Conservation (phyloP, 2,113 vertebrate genomes). For the Amazona vittata region DNA sequence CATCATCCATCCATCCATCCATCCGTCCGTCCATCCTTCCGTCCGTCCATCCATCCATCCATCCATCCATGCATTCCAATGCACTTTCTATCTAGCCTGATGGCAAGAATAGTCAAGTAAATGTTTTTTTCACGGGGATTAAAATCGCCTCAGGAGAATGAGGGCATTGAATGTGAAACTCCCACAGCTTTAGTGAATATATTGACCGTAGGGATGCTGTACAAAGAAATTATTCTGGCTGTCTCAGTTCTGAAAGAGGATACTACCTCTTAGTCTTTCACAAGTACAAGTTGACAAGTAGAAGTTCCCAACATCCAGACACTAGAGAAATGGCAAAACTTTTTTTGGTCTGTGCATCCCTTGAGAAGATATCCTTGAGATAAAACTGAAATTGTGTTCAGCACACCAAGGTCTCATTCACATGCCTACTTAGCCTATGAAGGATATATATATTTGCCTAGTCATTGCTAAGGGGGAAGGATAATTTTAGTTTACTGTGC, state of each 20-base stretch:
- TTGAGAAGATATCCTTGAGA: neutral
- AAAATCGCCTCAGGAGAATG: neutral
- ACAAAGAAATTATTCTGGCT: neutral
- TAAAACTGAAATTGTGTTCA: neutral
- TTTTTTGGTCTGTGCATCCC: accelerated
- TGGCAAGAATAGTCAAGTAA: neutral
- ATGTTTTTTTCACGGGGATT: neutral
- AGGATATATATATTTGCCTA: neutral
- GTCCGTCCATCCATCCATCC: neutral
- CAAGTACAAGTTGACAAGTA: neutral
- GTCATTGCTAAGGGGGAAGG: neutral
- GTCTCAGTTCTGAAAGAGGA: neutral
- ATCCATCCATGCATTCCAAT: neutral
- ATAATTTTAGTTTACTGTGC: neutral
- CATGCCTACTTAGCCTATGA: neutral
- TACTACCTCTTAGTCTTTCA: neutral
- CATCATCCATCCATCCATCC: neutral
- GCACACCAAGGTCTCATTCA: neutral
- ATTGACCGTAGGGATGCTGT: accelerated
- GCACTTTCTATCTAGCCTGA: neutral
- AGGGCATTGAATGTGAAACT: neutral
- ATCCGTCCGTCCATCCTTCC: too few relatives aligned
- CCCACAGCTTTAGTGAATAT: neutral
- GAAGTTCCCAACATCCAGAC: neutral
- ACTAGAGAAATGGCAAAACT: neutral